Percentiles rank a stretch among this genome's conserved stretches.
Evolutionary conservation across 2,797 vertebrate species (phyloP).

Genomic region (Lophotriccus pileatus): DNA sequence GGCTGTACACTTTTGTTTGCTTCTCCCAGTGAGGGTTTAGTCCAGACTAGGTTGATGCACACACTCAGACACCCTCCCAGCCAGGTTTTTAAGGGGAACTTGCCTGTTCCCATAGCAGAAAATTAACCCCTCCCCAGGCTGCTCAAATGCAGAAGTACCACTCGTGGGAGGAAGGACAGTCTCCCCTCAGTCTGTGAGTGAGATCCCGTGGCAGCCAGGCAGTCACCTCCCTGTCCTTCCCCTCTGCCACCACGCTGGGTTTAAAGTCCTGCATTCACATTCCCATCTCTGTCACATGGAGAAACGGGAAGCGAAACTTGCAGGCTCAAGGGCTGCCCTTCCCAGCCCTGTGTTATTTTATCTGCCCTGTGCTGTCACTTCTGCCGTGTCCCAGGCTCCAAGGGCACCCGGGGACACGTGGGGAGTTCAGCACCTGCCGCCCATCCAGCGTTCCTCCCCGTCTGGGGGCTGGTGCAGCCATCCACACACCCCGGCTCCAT

Average conservation of each 20-base stretch:
- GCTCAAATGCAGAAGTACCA: not conserved
- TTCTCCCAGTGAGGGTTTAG: not conserved
- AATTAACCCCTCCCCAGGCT: not conserved
- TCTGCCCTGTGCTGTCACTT: not conserved
- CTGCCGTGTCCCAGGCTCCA: not conserved
- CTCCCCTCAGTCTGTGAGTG: not conserved
- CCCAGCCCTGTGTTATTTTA: not conserved
- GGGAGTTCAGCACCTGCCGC: not conserved
- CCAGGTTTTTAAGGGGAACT: not conserved
- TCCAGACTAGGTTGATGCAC: not conserved
- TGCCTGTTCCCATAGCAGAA: fast-evolving
- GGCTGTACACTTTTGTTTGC: not conserved
- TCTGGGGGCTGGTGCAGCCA: not conserved
- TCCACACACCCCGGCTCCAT: not conserved
- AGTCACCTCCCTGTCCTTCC: not conserved
- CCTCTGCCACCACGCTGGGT: not conserved
- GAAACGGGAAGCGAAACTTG: not conserved
- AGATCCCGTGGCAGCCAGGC: not conserved
- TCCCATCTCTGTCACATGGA: not conserved
- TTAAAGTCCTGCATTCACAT: not conserved
- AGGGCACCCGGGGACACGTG: fast-evolving
- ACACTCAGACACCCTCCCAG: not conserved
- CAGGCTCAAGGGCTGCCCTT: not conserved
- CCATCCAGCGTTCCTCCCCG: fast-evolving
- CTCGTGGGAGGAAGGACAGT: not conserved